Evolutionary conservation across 2,113 vertebrate species (phyloP).

Genomic region (Sceloporus tristichus): DNA sequence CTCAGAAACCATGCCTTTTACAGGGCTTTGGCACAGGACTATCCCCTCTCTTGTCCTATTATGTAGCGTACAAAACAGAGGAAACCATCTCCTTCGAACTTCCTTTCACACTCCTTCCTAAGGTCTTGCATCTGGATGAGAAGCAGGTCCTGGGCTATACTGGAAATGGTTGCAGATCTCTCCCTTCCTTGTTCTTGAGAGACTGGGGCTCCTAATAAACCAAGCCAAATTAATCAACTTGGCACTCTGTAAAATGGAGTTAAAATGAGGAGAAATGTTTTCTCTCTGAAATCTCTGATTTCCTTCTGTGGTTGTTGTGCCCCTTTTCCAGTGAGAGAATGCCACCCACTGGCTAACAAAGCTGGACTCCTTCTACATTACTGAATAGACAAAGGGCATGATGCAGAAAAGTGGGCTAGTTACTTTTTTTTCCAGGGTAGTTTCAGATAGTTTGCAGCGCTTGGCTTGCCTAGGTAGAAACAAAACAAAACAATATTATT

Average conservation of each 20-base stretch:
- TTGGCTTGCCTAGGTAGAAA: conserved; percentile 8
- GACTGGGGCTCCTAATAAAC: background rate
- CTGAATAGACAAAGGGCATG: background rate
- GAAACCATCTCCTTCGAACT: conserved; percentile 56
- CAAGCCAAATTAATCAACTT: conserved; percentile 25
- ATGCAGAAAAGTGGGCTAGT: background rate
- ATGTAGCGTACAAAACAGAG: conserved; percentile 58
- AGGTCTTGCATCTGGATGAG: conserved; percentile 45
- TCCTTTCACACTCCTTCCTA: conserved; percentile 34
- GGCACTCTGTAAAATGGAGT: background rate
- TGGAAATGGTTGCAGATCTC: conserved; percentile 4
- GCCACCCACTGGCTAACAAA: conserved; percentile 15
- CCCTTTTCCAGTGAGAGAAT: conserved; percentile 9
- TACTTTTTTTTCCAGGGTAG: background rate
- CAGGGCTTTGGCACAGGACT: conserved; percentile 47
- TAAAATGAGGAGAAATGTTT: background rate
- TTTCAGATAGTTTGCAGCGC: background rate
- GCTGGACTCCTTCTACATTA: background rate
- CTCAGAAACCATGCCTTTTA: conserved; percentile 49
- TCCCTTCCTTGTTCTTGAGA: background rate
- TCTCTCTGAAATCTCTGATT: background rate
- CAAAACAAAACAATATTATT: background rate
- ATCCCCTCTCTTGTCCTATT: conserved; percentile 57
- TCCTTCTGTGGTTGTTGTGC: background rate
- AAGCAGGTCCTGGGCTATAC: conserved; percentile 31